Evolutionary conservation across 1,140 invertebrate genomes (phyloP).

Genomic region (Musca domestica): DNA sequence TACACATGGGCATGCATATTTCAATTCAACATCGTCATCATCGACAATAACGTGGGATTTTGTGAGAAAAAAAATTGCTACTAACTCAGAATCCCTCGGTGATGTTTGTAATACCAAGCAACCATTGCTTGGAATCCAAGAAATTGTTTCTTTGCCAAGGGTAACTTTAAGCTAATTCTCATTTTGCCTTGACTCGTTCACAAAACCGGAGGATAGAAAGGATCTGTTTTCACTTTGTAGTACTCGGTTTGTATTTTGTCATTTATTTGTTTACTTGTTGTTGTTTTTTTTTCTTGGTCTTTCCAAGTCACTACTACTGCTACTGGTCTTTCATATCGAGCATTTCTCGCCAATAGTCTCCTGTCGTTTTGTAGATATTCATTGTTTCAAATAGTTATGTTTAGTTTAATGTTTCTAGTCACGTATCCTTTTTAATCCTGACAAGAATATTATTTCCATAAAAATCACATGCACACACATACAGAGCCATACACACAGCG

Average conservation of each 20-base stretch:
- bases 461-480: slow-evolving; percentile 27
- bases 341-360: not conserved
- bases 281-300: slow-evolving; percentile 1
- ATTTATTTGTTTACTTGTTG: not conserved
- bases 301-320: not conserved
- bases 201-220: no score
- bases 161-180: no score
- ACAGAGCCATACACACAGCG: not conserved
- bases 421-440: slow-evolving; percentile 53
- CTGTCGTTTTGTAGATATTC: not conserved
- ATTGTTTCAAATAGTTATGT: slow-evolving; percentile 10
- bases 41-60: no score
- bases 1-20: no score
- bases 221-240: no score
- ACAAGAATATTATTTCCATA: slow-evolving; percentile 54
- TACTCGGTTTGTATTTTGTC: not conserved
- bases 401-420: slow-evolving; percentile 41
- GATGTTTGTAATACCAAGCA: no score
- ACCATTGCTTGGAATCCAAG: no score
- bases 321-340: not conserved
- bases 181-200: no score
- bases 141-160: no score
- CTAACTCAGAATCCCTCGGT: no score
- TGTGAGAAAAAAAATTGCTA: no score
- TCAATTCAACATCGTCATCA: no score